Percentiles rank a stretch among this genome's conserved stretches.
phyloP scores from a whole-genome alignment of 1,140 invertebrate genomes.

The Rhagoletis pomonella region DNA sequence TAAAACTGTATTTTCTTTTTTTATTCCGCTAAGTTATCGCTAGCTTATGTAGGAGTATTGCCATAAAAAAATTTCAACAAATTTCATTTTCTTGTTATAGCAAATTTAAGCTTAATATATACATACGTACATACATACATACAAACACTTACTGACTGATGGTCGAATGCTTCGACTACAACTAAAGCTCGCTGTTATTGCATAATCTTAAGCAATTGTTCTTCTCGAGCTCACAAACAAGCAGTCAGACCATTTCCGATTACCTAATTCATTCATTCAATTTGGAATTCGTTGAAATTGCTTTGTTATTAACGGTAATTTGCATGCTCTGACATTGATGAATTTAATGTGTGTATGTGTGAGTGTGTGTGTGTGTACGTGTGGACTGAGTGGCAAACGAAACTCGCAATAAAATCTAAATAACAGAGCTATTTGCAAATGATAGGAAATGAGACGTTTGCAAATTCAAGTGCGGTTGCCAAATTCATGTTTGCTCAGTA shows the following conservation, averaged over 20 bases:
- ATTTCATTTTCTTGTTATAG: neutral
- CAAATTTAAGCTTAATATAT: too few relatives aligned
- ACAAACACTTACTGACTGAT: too few relatives aligned
- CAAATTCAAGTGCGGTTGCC: neutral
- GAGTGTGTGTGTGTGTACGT: neutral
- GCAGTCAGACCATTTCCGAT: constrained; percentile 20
- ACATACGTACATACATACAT: too few relatives aligned
- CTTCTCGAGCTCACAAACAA: neutral
- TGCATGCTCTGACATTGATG: constrained; percentile 45
- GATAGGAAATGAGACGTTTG: neutral
- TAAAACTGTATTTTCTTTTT: too few relatives aligned
- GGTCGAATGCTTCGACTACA: neutral
- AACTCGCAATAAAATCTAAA: neutral
- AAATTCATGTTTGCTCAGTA: neutral
- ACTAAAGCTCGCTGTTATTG: constrained; percentile 3
- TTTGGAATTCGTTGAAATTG: constrained; percentile 6
- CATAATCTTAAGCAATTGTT: constrained; percentile 29
- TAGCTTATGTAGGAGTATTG: neutral
- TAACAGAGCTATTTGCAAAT: neutral
- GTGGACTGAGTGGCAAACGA: neutral
- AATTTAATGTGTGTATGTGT: neutral
- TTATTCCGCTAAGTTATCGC: too few relatives aligned
- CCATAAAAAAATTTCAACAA: neutral
- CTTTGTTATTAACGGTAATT: constrained; percentile 41
- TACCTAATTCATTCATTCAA: constrained; percentile 28